Evolutionary conservation across 2,888 invertebrate genomes (phyloP), one percentile per base, ranked within the genome.

Genomic region (Bruchidius siliquastri): DNA sequence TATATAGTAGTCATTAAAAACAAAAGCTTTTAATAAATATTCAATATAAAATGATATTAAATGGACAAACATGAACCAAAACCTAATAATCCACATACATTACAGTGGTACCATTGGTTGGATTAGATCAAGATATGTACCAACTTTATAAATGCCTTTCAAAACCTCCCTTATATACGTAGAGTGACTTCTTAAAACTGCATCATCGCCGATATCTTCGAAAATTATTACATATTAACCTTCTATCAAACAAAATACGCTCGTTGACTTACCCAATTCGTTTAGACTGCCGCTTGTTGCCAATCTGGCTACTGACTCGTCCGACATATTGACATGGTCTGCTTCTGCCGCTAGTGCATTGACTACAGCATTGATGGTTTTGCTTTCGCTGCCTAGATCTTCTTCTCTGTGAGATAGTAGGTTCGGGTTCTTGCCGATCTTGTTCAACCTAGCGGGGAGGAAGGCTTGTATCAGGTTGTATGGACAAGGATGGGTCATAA

Each of bases 371-470:
- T 95, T 96, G 86, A 97, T 96, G 79, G 95, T 95, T 88, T 93
- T 93, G 84, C 93, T 92, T 87, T 94, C 91, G 74, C 90, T 90
- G 69, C 90, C 90, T 74, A 90, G 88, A 84, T 91, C 91, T 83
- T 91, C 90, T 83, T 92, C 92, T 77, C 94, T 90, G 84, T 95
- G 94, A 82, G 93, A 91, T 84, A 97, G 95, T 83, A 97, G 90
- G 87, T 96, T 96, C 72, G 98, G 98, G 88, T 98, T 98, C 89
- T 98, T 98, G 81, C 98, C 98, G 86, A 98, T 98, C 89, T 98
- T 99, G 89, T 98, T 98, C 83, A 98, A 82, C 86, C 87, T 87
- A 80, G 74, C 75, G 73, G 76, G 69, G 72, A 75, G 72, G 73
- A 30, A 67, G 18, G 21, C 18, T 49, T 49, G 49, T 18, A 68